Evolutionary conservation across 2,113 vertebrate genomes (phyloP).

Genomic region (Stictonetta naevosa): DNA sequence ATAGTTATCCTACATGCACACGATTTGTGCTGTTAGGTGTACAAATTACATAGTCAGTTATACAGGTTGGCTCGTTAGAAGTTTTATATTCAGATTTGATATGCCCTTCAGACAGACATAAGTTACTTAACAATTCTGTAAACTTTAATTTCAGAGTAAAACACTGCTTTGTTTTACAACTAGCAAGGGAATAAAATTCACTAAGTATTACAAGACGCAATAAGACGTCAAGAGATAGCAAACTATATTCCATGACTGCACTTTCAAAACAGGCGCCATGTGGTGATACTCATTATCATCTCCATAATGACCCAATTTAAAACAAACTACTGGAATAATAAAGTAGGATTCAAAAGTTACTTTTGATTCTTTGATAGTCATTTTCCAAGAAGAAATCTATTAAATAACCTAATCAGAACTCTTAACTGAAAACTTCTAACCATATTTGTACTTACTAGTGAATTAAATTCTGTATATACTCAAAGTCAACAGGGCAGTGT

Average conservation of each 20-base stretch:
- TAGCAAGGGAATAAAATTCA: background rate
- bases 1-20: background rate
- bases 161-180: background rate
- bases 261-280: background rate
- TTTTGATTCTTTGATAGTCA: background rate
- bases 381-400: background rate
- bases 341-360: background rate
- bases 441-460: background rate
- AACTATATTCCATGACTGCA: background rate
- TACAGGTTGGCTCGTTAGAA: background rate
- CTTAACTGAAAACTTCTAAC: background rate
- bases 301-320: background rate
- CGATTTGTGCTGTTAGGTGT: background rate
- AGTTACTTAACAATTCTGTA: background rate
- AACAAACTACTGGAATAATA: background rate
- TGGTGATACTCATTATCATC: background rate
- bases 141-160: background rate
- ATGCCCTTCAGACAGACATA: background rate
- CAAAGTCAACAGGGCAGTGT: background rate
- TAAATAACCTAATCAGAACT: background rate
- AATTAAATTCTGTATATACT: background rate
- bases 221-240: background rate
- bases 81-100: background rate
- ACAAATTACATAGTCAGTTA: background rate
- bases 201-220: background rate